Evolutionary conservation across 2,113 vertebrate genomes (phyloP), one percentile per base, ranked within the genome.

Genomic region (Asarcornis scutulata): DNA sequence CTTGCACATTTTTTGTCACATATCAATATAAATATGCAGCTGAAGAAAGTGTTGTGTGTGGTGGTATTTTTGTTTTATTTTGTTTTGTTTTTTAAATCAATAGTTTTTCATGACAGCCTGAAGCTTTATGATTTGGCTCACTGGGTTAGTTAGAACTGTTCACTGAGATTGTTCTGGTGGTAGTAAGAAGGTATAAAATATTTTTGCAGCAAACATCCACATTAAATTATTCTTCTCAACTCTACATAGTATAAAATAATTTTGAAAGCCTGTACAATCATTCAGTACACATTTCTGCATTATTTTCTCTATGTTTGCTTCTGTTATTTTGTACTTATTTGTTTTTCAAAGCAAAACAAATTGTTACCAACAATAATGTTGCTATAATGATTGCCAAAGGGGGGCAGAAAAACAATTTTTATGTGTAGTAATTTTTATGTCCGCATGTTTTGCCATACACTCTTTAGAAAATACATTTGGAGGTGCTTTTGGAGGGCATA

Each of bases 51-150:
- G 6, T 26, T 38, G 40, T 40, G 40, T 40, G 40, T 40, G 40
- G 38, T 22, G 22, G 36, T 36, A 36, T 27, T 5, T 16, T 36
- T 50, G 6, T 25, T 50, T 50, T 23, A 52, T 40, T 79, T 68
- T 20, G 48, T 50, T 50, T 50, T 50, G 10, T 50, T 50, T 50
- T 50, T 50, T 7, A 25, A 94, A 89, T 95, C 98, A 95, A 95
- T 97, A 96, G 48, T 62, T 95, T 97, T 97, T 85, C 22, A 18
- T 95, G 85, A 95, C 60, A 97, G 86, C 95, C 96, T 88, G 88
- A 77, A 95, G 91, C 90, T 95, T 97, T 97, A 93, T 94, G 96
- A 97, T 97, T 95, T 98, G 93, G 76, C 81, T 98, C 83, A 91
- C 93, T 97, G 94, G 94, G 63, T 97, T 93, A 13, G 85, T 95